Conservation (phyloP, 2,888 invertebrate species). For the Nasonovia ribisnigri region DNA sequence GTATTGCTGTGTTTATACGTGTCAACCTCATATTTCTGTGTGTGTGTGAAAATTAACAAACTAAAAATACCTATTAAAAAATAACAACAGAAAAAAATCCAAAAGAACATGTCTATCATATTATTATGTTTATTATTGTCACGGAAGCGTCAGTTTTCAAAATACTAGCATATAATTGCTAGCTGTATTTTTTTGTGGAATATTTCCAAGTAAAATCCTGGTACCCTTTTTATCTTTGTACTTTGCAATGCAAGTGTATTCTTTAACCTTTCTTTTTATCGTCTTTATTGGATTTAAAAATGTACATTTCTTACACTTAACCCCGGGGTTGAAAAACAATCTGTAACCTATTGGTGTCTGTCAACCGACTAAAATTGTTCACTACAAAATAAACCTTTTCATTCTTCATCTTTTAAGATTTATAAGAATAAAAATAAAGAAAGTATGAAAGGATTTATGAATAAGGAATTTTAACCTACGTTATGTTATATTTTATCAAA, state of each 20-base stretch:
- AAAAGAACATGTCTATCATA: background rate
- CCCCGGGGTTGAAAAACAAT: background rate
- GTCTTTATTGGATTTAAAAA: background rate
- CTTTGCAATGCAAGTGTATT: background rate
- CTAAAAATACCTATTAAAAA: background rate
- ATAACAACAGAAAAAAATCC: too few species aligned
- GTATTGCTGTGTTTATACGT: too few species aligned
- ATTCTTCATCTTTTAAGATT: too few species aligned
- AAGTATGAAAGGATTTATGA: too few species aligned
- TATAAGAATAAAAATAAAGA: background rate
- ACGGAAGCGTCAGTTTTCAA: background rate
- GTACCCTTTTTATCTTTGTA: too few species aligned
- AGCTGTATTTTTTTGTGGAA: background rate
- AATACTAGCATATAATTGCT: background rate
- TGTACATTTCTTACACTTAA: background rate
- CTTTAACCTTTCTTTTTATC: background rate
- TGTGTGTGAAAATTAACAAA: background rate
- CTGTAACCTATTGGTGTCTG: background rate
- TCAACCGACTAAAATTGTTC: background rate
- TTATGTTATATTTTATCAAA: background rate
- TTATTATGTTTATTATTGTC: too few species aligned
- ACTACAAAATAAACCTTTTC: background rate
- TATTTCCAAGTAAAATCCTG: background rate
- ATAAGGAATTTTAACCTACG: background rate
- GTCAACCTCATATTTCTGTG: background rate